A percentile compares a stretch with the other conserved stretches of the same genome.
Conservation (phyloP, 1,140 invertebrate genomes). For the Drosophila mauritiana region DNA sequence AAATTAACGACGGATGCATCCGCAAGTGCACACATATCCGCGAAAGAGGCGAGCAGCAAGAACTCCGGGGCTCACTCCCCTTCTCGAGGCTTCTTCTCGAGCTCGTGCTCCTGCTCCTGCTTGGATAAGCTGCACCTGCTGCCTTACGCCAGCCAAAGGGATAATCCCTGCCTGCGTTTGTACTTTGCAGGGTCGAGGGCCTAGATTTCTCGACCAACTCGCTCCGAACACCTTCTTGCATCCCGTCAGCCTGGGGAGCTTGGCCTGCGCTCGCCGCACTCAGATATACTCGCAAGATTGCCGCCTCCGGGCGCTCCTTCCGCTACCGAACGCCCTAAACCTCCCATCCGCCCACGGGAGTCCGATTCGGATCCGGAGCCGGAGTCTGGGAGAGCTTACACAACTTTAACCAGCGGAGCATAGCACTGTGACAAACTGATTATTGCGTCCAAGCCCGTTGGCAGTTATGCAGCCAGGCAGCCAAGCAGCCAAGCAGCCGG, state of each 20-base stretch:
- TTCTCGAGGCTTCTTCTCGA: background rate
- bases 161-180: slow-evolving; percentile 20
- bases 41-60: background rate
- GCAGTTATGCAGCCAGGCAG: background rate
- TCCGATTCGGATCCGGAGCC: background rate
- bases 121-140: slow-evolving; percentile 1
- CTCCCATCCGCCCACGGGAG: background rate
- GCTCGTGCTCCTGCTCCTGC: background rate
- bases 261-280: background rate
- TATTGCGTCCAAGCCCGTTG: slow-evolving; percentile 36
- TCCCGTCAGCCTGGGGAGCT: background rate
- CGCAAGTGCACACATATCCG: background rate
- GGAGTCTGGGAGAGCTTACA: slow-evolving; percentile 22
- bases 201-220: slow-evolving; percentile 10
- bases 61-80: no score
- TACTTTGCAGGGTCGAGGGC: slow-evolving; percentile 9
- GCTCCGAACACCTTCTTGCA: slow-evolving; percentile 6
- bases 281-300: background rate
- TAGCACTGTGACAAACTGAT: slow-evolving; percentile 45
- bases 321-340: background rate
- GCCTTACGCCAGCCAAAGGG: background rate
- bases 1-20: slow-evolving; percentile 24
- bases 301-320: background rate
- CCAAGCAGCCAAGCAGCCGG: background rate
- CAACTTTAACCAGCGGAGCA: slow-evolving; percentile 38